Percentiles rank a stretch among this genome's conserved stretches.
Conservation (phyloP, 1,140 invertebrate species). For the Drosophila asahinai region DNA sequence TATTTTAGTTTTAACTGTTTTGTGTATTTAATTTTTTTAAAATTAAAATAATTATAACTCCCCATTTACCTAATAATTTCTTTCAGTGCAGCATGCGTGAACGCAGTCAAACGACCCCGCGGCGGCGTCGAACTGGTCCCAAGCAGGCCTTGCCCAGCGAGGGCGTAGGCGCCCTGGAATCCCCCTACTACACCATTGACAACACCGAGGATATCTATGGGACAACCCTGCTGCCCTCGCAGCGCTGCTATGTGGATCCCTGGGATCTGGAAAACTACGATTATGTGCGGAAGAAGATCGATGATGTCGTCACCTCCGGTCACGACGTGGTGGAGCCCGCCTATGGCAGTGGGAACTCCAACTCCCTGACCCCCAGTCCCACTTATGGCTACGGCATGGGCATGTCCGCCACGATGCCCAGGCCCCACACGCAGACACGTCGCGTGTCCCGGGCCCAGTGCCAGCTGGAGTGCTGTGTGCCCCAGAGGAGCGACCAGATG, state of each 20-base stretch:
- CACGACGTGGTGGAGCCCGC: slow-evolving; percentile 45
- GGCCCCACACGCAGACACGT: slow-evolving; percentile 68
- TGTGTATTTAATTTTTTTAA: no score
- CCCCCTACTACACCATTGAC: slow-evolving; percentile 78
- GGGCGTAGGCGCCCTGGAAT: slow-evolving; percentile 55
- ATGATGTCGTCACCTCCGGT: slow-evolving; percentile 36
- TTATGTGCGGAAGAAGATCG: slow-evolving; percentile 87
- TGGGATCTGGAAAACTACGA: slow-evolving; percentile 90
- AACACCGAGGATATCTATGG: slow-evolving; percentile 82
- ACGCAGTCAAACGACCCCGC: slow-evolving; percentile 78
- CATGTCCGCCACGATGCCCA: slow-evolving; percentile 75
- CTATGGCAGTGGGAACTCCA: slow-evolving; percentile 41
- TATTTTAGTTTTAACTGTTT: no score
- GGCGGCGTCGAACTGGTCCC: slow-evolving; percentile 73
- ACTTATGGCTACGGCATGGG: slow-evolving; percentile 54
- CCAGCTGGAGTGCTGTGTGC: slow-evolving; percentile 71
- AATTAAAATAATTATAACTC: no score
- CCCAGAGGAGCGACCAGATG: slow-evolving; percentile 35
- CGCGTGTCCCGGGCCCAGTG: slow-evolving; percentile 65
- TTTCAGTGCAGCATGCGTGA: slow-evolving; percentile 66
- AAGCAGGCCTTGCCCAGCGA: slow-evolving; percentile 70
- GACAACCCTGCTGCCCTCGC: slow-evolving; percentile 73
- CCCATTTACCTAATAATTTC: background rate
- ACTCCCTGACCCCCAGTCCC: slow-evolving; percentile 69
- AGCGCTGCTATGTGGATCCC: slow-evolving; percentile 88